phyloP scores from a whole-genome alignment of 2,113 vertebrate genomes.

The Labeo catla region DNA sequence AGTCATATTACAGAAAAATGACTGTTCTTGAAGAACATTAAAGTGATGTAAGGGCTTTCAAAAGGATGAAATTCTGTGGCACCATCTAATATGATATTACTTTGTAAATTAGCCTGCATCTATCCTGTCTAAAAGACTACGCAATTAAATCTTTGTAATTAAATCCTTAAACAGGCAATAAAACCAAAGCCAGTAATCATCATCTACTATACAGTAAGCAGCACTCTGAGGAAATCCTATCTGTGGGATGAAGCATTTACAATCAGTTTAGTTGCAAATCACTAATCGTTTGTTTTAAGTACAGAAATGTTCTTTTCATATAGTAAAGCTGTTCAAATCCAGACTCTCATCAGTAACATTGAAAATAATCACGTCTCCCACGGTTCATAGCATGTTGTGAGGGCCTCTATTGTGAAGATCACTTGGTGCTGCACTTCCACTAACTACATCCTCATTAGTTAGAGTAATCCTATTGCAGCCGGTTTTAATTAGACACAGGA shows the following conservation, averaged over 20 bases:
- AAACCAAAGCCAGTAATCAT: background rate
- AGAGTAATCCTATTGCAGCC: conserved; percentile 30
- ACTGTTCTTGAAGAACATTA: background rate
- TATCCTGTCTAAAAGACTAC: background rate
- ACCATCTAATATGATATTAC: background rate
- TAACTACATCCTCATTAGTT: conserved; percentile 35
- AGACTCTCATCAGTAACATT: background rate
- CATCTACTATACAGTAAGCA: background rate
- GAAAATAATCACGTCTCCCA: background rate
- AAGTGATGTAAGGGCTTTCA: background rate
- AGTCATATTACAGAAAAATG: background rate
- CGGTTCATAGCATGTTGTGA: background rate
- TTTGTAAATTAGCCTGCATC: background rate
- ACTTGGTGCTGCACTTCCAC: background rate
- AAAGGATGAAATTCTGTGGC: background rate
- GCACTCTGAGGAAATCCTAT: background rate
- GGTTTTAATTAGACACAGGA: conserved; percentile 8
- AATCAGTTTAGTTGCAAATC: background rate
- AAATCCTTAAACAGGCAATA: background rate
- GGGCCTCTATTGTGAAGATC: conserved; percentile 23
- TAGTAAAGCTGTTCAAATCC: background rate
- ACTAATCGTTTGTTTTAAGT: background rate
- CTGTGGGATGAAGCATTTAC: background rate
- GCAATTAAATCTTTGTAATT: background rate
- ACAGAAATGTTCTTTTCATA: background rate